A percentile compares a stretch with the other conserved stretches of the same genome.
These are phyloP conservation scores for Drosophila grimshawi DNA, from an alignment of 1,140 invertebrate species.

Conservation along the genomic window DNA sequence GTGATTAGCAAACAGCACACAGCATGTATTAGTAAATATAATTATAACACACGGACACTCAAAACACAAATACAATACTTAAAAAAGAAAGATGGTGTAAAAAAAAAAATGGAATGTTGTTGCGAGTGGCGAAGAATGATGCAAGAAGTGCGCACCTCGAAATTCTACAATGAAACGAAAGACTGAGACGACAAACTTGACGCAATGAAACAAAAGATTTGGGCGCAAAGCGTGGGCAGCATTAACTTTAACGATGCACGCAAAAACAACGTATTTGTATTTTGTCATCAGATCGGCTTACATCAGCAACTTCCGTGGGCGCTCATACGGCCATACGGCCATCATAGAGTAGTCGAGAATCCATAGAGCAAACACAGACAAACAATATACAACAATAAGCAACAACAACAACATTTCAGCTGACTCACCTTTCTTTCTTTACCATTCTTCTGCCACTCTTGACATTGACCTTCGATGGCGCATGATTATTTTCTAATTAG, in stretches of 20 bases:
- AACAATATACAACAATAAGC: constrained; percentile 3
- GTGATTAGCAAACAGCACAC: constrained; percentile 70
- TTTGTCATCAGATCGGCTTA: constrained; percentile 39
- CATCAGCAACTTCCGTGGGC: constrained; percentile 28
- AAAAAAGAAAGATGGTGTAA: constrained; percentile 4
- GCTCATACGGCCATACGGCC: background rate
- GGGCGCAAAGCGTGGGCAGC: constrained; percentile 38
- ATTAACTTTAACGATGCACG: constrained; percentile 8
- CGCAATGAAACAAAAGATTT: constrained; percentile 42
- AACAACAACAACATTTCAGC: constrained; percentile 17
- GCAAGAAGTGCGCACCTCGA: constrained; percentile 44
- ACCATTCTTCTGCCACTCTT: constrained; percentile 13
- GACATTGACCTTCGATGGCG: constrained; percentile 66
- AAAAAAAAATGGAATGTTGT: constrained; percentile 53
- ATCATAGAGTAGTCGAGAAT: background rate
- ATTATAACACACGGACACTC: constrained; percentile 46
- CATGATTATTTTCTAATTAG: constrained; percentile 80
- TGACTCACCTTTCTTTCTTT: constrained; percentile 51
- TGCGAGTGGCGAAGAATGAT: constrained; percentile 38
- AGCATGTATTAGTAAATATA: constrained; percentile 75
- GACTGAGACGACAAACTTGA: constrained; percentile 47
- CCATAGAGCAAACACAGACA: background rate
- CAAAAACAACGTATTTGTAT: background rate
- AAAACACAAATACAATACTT: background rate
- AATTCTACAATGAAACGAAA: constrained; percentile 45